Evolutionary conservation across 2,797 vertebrate species (phyloP), one percentile per base, ranked within the genome.

Genomic region (Coranthus polyacanthus): DNA sequence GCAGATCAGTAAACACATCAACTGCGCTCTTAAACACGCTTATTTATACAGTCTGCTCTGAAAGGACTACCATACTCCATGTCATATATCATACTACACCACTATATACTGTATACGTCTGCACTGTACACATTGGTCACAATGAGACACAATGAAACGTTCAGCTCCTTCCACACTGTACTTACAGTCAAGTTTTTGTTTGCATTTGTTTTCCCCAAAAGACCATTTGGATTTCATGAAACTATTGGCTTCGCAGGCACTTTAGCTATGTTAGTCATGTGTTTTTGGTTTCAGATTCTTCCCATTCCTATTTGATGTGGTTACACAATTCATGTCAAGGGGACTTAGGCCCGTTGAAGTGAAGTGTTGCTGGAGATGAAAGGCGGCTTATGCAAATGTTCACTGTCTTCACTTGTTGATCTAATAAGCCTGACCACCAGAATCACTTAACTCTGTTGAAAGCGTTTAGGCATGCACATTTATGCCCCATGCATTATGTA

Each of bases 281-380:
- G 84, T 74, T 72, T 84, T 79, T 84, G 76, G 77, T 84, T 90
- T 84, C 56, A 82, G 76, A 89, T 92, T 86, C 79, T 41, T 81
- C 59, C 72, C 83, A 78, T 87, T 87, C 79, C 69, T 80, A 32
- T 90, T 91, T 89, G 70, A 85, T 88, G 81, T 84, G 72, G 79
- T 86, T 85, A 77, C 55, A 73, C 71, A 87, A 83, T 82, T 60
- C 56, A 41, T 78, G 80, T 90, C 72, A 72, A 24, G 44, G 39
- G 44, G 75, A 81, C 82, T 88, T 79, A 64, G 66, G 44, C 66
- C 62, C 58, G 61, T 77, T 55, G 39, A 79, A 76, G 72, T 66
- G 53, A 87, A 74, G 68, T 74, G 72, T 46, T 79, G 77, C 70
- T 63, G 62, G 42, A 83, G 78, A 91, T 89, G 66, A 92, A 89